These are phyloP conservation scores for Hoplostethus mediterraneus DNA, from an alignment of 2,797 vertebrate genomes.

Conservation along the genomic window DNA sequence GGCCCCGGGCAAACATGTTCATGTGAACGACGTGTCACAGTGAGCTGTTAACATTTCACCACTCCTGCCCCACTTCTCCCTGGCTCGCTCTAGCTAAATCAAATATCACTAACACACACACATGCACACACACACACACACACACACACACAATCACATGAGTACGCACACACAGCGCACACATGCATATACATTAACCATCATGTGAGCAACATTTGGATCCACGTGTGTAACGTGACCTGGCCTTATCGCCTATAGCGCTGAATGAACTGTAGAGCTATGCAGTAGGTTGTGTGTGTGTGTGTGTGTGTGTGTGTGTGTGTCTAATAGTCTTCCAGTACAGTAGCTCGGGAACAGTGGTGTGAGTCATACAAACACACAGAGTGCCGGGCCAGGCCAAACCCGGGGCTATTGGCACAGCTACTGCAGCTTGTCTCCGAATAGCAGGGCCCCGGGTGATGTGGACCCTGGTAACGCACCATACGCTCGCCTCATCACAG, in stretches of 20 bases:
- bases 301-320: conserved; percentile 39
- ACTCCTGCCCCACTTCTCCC: conserved; percentile 50
- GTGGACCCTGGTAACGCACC: conserved; percentile 48
- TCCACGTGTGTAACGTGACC: conserved; percentile 1
- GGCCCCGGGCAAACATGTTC: conserved; percentile 50
- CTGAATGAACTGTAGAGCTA: conserved; percentile 39
- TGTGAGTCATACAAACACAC: conserved; percentile 67
- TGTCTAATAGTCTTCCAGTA: conserved; percentile 56
- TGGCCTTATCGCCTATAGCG: conserved; percentile 30
- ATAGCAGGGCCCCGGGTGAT: conserved; percentile 63
- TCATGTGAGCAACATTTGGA: conserved; percentile 32
- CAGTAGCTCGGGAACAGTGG: conserved; percentile 56
- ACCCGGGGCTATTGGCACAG: conserved; percentile 53
- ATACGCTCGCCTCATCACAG: conserved; percentile 45
- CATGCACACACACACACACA: conserved; percentile 15
- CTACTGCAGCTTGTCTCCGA: conserved; percentile 60
- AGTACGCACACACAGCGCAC: neutral
- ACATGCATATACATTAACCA: conserved; percentile 22
- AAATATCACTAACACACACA: conserved; percentile 43
- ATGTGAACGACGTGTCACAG: conserved; percentile 67
- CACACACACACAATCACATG: conserved; percentile 22
- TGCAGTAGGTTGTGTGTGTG: conserved; percentile 26
- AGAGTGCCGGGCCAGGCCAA: conserved; percentile 30
- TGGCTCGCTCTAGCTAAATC: conserved; percentile 30
- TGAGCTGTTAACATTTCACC: conserved; percentile 65